These are phyloP conservation scores for Rapana venosa DNA, from an alignment of 2,888 invertebrate genomes.

Conservation along the genomic window DNA sequence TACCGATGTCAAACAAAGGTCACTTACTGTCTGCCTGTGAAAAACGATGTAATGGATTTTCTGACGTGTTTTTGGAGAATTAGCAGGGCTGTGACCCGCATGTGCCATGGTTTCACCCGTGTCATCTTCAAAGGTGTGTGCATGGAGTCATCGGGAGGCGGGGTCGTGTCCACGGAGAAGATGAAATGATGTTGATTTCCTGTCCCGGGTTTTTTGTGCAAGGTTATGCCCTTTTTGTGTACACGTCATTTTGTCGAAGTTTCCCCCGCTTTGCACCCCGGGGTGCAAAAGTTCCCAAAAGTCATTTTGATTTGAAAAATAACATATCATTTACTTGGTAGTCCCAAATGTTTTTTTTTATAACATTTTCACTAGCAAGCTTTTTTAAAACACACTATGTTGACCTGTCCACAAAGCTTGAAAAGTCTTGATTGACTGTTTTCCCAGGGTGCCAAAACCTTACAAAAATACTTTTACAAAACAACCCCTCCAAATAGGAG, in stretches of 20 bases:
- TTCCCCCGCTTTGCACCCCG: background rate
- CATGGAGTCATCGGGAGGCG: slow-evolving; percentile 21
- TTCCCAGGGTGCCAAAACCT: background rate
- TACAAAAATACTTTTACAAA: background rate
- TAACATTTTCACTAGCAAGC: too few relatives aligned
- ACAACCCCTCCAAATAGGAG: background rate
- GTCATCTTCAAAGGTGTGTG: background rate
- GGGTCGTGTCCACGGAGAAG: slow-evolving; percentile 14
- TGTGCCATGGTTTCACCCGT: background rate
- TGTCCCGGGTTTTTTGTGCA: background rate
- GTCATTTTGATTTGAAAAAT: background rate
- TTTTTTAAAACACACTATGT: background rate
- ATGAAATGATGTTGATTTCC: background rate
- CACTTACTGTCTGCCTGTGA: background rate
- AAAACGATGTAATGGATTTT: background rate
- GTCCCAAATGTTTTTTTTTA: background rate
- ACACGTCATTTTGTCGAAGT: background rate
- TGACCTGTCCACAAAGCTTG: background rate
- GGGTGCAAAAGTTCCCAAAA: background rate
- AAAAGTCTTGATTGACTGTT: background rate
- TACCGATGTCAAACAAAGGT: background rate
- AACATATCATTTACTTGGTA: background rate
- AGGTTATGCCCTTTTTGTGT: background rate
- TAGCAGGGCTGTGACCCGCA: background rate
- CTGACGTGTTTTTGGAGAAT: background rate